These are phyloP conservation scores for Paralichthys olivaceus DNA, from an alignment of 2,113 vertebrate genomes.

Conservation along the genomic window DNA sequence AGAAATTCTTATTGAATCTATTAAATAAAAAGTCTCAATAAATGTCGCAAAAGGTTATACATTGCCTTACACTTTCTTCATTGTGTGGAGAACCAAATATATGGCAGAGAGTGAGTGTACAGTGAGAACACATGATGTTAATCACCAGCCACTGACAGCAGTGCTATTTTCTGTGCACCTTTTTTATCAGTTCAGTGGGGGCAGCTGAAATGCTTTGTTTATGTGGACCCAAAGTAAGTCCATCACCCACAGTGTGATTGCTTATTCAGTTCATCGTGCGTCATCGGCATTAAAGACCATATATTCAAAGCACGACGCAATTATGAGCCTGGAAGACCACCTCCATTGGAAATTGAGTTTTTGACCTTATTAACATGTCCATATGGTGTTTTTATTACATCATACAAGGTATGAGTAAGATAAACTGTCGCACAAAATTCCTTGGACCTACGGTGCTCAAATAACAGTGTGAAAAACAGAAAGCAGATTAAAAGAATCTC, in stretches of 20 bases:
- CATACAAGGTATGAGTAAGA: too few relatives aligned
- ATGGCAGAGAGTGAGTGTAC: not conserved
- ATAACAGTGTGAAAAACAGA: too few relatives aligned
- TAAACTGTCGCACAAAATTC: too few relatives aligned
- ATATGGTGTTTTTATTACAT: too few relatives aligned
- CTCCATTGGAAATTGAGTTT: not conserved
- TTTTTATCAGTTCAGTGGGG: not conserved
- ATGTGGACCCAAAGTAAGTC: not conserved
- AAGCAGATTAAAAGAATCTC: too few relatives aligned
- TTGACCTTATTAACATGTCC: too few relatives aligned
- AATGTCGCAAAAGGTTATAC: not conserved
- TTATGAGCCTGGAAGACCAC: not conserved
- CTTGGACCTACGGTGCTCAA: too few relatives aligned
- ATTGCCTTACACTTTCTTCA: not conserved
- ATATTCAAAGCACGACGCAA: not conserved
- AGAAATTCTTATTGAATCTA: not conserved
- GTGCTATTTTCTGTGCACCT: constrained; percentile 7
- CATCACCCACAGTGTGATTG: not conserved
- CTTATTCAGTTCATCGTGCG: not conserved
- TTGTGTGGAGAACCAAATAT: not conserved
- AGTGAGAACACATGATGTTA: not conserved
- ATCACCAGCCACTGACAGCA: constrained; percentile 6
- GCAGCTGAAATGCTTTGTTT: not conserved
- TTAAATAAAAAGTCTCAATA: not conserved
- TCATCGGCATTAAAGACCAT: not conserved